Percentiles rank a stretch among this genome's conserved stretches.
Conservation (phyloP, 2,113 vertebrate species). For the Tonatia bakeri region DNA sequence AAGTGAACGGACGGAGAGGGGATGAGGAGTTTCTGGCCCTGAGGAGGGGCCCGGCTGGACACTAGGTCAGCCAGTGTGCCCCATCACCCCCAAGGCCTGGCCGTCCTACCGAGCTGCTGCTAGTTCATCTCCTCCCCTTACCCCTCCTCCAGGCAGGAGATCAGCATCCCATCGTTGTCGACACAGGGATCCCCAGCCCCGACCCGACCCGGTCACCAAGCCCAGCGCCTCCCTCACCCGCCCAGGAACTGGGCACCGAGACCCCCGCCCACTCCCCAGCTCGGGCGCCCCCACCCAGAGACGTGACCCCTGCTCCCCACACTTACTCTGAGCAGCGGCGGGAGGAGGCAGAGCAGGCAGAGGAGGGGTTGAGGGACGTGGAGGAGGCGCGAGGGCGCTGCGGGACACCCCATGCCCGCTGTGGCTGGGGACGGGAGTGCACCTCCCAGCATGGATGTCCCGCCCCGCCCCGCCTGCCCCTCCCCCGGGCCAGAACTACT, state of each 20-base stretch:
- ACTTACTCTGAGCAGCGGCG: slow-evolving; percentile 56
- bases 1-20: neutral
- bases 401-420: neutral
- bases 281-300: fast-evolving
- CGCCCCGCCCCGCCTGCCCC: neutral
- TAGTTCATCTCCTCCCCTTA: too few species aligned
- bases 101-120: too few species aligned
- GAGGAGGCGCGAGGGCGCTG: neutral
- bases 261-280: fast-evolving
- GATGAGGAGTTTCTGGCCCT: neutral
- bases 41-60: neutral
- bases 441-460: fast-evolving
- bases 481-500: neutral
- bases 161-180: neutral
- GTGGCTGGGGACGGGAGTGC: neutral
- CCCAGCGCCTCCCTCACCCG: neutral
- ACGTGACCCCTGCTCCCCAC: fast-evolving
- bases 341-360: slow-evolving; percentile 41
- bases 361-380: neutral
- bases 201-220: fast-evolving
- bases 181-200: neutral
- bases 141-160: neutral
- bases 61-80: neutral
- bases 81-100: neutral
- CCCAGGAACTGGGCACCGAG: neutral